Evolutionary conservation across 1,140 invertebrate species (phyloP).

Genomic region (Pomacea maculata): DNA sequence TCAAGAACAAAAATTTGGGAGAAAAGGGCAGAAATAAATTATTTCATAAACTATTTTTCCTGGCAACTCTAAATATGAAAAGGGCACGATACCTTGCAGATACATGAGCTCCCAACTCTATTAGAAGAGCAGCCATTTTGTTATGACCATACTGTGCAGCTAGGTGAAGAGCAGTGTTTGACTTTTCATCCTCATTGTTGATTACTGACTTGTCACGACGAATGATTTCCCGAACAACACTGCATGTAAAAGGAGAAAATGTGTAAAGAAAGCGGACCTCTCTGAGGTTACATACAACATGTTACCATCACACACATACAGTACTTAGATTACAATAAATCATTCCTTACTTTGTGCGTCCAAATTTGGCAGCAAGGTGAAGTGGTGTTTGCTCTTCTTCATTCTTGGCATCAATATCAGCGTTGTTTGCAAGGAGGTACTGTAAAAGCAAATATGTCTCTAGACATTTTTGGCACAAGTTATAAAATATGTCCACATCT

Average conservation of each 20-base stretch:
- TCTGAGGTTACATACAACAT: neutral
- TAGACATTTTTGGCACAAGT: too few species aligned
- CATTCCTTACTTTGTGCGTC: conserved; percentile 64
- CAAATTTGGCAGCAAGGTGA: conserved; percentile 67
- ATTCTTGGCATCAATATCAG: conserved; percentile 66
- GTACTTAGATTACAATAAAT: neutral
- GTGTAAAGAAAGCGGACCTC: neutral
- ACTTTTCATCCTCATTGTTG: conserved; percentile 75
- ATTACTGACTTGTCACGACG: conserved; percentile 60
- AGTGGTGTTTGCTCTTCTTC: conserved; percentile 69
- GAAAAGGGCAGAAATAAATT: too few species aligned
- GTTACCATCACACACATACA: neutral
- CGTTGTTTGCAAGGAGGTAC: conserved; percentile 62
- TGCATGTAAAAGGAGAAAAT: conserved; percentile 70
- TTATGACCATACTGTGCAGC: conserved; percentile 64
- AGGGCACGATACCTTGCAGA: conserved; percentile 59
- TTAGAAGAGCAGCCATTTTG: conserved; percentile 58
- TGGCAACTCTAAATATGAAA: too few species aligned
- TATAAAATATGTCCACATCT: too few species aligned
- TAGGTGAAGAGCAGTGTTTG: conserved; percentile 69
- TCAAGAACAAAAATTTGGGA: neutral
- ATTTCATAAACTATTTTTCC: too few species aligned
- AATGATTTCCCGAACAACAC: conserved; percentile 67
- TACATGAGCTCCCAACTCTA: conserved; percentile 66
- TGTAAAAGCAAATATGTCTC: conserved; percentile 27